phyloP scores from a whole-genome alignment of 2,797 vertebrate species.

The Epinephelus coioides region DNA sequence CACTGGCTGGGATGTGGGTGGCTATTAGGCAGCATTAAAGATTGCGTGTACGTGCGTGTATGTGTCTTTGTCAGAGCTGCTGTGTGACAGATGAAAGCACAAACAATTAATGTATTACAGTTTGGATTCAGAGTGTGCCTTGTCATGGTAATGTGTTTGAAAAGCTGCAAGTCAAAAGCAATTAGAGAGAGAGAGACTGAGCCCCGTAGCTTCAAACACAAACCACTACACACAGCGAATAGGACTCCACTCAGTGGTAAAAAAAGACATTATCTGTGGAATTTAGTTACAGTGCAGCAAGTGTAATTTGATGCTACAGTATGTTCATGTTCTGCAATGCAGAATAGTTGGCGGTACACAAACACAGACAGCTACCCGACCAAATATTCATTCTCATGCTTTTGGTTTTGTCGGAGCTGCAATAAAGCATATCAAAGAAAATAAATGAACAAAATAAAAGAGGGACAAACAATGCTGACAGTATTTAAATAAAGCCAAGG shows the following conservation, averaged over 20 bases:
- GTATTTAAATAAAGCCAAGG: slow-evolving; percentile 26
- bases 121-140: slow-evolving; percentile 60
- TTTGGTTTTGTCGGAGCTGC: background rate
- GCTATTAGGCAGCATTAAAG: slow-evolving; percentile 50
- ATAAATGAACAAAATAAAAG: slow-evolving; percentile 25
- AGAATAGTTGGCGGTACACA: slow-evolving; percentile 5
- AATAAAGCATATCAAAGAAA: slow-evolving; percentile 28
- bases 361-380: slow-evolving; percentile 10
- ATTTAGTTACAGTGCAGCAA: slow-evolving; percentile 49
- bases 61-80: slow-evolving; percentile 20
- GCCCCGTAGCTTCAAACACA: slow-evolving; percentile 58
- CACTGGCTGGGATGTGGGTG: slow-evolving; percentile 44
- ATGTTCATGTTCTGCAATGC: slow-evolving; percentile 28
- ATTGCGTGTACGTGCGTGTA: slow-evolving; percentile 17
- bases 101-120: slow-evolving; percentile 69
- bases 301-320: slow-evolving; percentile 41
- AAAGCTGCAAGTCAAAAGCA: slow-evolving; percentile 72
- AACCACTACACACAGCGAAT: slow-evolving; percentile 46
- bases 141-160: slow-evolving; percentile 71
- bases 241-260: slow-evolving; percentile 24
- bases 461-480: slow-evolving; percentile 15
- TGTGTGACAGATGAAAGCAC: slow-evolving; percentile 16
- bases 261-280: slow-evolving; percentile 35
- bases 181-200: slow-evolving; percentile 68
- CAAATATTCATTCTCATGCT: background rate